A percentile compares a stretch with the other conserved stretches of the same genome.
These are phyloP conservation scores for Biston stratarius DNA, from an alignment of 2,888 invertebrate species.

Conservation along the genomic window DNA sequence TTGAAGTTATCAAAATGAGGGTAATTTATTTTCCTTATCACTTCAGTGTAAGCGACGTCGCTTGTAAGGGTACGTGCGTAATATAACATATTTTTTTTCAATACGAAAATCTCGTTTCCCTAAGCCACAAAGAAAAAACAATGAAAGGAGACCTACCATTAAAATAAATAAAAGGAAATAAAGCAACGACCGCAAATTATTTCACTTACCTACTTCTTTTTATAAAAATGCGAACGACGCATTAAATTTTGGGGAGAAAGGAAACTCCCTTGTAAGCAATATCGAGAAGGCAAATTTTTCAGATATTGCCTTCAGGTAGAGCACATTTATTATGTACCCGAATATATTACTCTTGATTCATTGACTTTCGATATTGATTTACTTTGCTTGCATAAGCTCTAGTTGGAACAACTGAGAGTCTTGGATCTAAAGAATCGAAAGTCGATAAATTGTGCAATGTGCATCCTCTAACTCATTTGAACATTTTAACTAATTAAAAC, in stretches of 20 bases:
- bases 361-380: conserved; percentile 87
- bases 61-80: conserved; percentile 68
- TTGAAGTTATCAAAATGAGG: conserved; percentile 67
- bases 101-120: conserved; percentile 67
- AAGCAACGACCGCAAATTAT: conserved; percentile 84
- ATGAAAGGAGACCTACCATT: conserved; percentile 83
- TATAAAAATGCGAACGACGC: conserved; percentile 86
- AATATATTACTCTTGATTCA: conserved; percentile 87
- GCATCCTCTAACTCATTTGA: too few species aligned
- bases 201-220: conserved; percentile 86
- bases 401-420: conserved; percentile 66
- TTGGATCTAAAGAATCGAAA: conserved; percentile 72
- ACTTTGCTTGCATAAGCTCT: conserved; percentile 85
- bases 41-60: conserved; percentile 65
- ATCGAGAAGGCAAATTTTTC: conserved; percentile 87
- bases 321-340: conserved; percentile 87
- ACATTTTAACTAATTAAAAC: too few species aligned
- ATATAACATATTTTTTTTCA: conserved; percentile 73
- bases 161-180: conserved; percentile 86
- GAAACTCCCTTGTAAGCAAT: conserved; percentile 87
- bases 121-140: conserved; percentile 75
- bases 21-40: conserved; percentile 70
- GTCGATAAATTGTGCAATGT: conserved; percentile 1
- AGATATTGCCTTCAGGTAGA: conserved; percentile 87
- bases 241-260: conserved; percentile 87